Conservation (phyloP, 2,797 vertebrate genomes). For the Ambastaia sidthimunki region DNA sequence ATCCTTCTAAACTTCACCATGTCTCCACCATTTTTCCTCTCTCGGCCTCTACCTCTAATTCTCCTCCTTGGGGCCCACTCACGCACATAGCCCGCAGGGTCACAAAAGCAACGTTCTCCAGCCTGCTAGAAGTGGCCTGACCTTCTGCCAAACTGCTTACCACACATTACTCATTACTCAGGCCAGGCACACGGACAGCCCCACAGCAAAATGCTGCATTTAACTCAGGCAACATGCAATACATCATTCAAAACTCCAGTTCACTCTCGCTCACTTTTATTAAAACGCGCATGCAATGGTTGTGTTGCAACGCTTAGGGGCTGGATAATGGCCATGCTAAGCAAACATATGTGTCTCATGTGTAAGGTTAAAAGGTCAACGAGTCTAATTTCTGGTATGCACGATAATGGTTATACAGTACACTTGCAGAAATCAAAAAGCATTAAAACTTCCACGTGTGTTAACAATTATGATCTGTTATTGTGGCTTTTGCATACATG, state of each 20-base stretch:
- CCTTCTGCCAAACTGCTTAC: conserved; percentile 70
- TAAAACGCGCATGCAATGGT: conserved; percentile 37
- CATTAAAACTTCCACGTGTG: background rate
- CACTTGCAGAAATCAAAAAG: background rate
- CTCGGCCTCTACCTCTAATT: conserved; percentile 17
- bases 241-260: conserved; percentile 41
- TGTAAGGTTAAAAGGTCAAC: conserved; percentile 57
- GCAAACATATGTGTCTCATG: conserved; percentile 60
- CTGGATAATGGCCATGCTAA: conserved; percentile 47
- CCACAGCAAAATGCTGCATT: conserved; percentile 52
- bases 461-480: background rate
- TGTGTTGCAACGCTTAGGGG: conserved; percentile 1
- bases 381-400: conserved; percentile 53
- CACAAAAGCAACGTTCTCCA: conserved; percentile 76
- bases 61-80: conserved; percentile 28
- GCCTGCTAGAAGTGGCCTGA: conserved; percentile 60
- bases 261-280: conserved; percentile 39
- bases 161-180: conserved; percentile 65
- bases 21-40: conserved; percentile 32
- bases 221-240: conserved; percentile 45
- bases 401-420: conserved; percentile 32
- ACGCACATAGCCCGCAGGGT: conserved; percentile 68
- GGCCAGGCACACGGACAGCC: conserved; percentile 43
- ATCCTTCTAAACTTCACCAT: conserved; percentile 48
- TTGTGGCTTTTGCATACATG: conserved; percentile 5